Conservation (phyloP, 2,888 invertebrate genomes). For the Sarcophaga caerulescens region DNA sequence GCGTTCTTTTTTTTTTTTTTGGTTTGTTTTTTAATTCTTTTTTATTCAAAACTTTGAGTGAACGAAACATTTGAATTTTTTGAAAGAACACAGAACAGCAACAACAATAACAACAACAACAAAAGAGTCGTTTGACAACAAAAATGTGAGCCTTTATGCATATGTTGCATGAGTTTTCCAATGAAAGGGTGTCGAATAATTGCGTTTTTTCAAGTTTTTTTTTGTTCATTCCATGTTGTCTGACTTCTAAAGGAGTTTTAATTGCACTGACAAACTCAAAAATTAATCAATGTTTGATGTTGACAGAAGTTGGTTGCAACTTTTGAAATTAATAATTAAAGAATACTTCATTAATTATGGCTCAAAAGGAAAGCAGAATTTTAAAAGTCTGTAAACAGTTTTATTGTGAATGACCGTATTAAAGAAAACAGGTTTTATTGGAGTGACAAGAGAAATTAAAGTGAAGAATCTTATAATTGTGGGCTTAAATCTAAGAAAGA, state of each 20-base stretch:
- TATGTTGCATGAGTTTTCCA: background rate
- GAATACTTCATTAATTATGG: background rate
- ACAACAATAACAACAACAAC: slow-evolving; percentile 18
- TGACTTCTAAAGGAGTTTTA: background rate
- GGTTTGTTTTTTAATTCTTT: slow-evolving; percentile 9
- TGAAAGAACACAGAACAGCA: slow-evolving; percentile 13
- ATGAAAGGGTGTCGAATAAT: slow-evolving; percentile 47
- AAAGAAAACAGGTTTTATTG: no score
- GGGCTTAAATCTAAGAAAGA: no score
- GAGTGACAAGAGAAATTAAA: no score
- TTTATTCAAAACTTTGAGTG: slow-evolving; percentile 15
- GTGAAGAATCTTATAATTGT: no score
- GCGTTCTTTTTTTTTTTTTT: background rate
- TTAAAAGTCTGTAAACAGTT: no score
- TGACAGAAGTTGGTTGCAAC: background rate
- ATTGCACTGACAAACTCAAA: background rate
- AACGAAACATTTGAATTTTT: slow-evolving; percentile 49
- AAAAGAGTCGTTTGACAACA: slow-evolving; percentile 41
- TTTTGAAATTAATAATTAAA: background rate
- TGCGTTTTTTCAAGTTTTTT: slow-evolving; percentile 22
- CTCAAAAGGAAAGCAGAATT: no score
- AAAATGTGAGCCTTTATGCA: background rate
- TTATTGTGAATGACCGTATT: no score
- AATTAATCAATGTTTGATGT: background rate
- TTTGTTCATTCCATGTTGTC: background rate